These are phyloP conservation scores for Phengaris alcon DNA, from an alignment of 2,888 invertebrate species.

Conservation along the genomic window DNA sequence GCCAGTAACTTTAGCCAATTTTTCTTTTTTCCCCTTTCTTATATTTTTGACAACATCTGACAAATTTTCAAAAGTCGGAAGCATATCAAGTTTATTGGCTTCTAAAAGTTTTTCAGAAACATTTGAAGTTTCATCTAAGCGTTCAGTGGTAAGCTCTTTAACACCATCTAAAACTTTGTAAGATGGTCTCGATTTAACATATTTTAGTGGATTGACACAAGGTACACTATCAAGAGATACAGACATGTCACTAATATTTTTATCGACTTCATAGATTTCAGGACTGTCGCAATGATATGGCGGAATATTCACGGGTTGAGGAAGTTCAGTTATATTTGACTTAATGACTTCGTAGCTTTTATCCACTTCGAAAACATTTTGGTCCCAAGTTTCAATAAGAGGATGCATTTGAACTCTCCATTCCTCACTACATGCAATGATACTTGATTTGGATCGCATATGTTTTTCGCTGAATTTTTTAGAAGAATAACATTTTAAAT, in stretches of 20 bases:
- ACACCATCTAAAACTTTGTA: slow-evolving; percentile 67
- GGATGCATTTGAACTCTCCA: slow-evolving; percentile 83
- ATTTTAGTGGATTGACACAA: slow-evolving; percentile 81
- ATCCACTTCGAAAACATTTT: slow-evolving; percentile 82
- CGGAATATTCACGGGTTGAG: slow-evolving; percentile 69
- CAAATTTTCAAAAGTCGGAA: slow-evolving; percentile 83
- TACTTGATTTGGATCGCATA: slow-evolving; percentile 73
- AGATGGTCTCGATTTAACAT: slow-evolving; percentile 74
- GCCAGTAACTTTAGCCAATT: slow-evolving; percentile 82
- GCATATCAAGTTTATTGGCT: slow-evolving; percentile 74
- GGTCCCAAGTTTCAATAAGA: slow-evolving; percentile 82
- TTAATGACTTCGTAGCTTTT: slow-evolving; percentile 66
- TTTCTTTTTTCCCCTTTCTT: slow-evolving; percentile 77
- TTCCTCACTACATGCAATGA: slow-evolving; percentile 72
- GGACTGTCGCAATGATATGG: slow-evolving; percentile 72
- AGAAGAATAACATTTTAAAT: slow-evolving; percentile 67
- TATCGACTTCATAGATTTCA: slow-evolving; percentile 72
- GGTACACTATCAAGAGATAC: slow-evolving; percentile 80
- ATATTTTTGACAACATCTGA: slow-evolving; percentile 82
- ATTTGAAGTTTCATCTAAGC: slow-evolving; percentile 80
- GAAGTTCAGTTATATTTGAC: slow-evolving; percentile 67
- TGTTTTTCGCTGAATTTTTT: slow-evolving; percentile 74
- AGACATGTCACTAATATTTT: slow-evolving; percentile 74
- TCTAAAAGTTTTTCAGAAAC: slow-evolving; percentile 79
- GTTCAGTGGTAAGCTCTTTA: slow-evolving; percentile 76